Base-by-base conservation (phyloP, 2,888 invertebrate genomes). In the Trachelus troglodyta region DNA sequence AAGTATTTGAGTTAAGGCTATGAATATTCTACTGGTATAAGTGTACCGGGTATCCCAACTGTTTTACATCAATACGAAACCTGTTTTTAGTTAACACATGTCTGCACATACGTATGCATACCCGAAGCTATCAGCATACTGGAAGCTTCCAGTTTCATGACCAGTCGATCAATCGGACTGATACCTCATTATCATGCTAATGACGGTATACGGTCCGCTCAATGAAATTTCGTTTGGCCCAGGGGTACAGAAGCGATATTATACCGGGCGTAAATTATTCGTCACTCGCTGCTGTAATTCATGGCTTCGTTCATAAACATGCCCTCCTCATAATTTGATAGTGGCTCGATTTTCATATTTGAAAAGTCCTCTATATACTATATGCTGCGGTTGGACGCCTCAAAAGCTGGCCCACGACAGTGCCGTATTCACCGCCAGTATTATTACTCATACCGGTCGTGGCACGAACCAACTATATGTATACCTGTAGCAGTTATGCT, bases 341-440 rank as follows among this genome's bases (percentile, higher is more conserved):
- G 56, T 56, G 56, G 78, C 69, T 84, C 85, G 84, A 85, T 85
- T 85, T 85, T 84, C 85, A 85, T 85, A 85, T 85, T 85, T 85
- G 82, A 84, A 85, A 85, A 85, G 85, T 83, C 84, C 84, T 80
- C 80, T 84, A 56, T 56, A 23, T 23, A 56, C 6, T 23, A 23
- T 9, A 23, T 0, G 56, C 23, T 23, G 56, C 23, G 56, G 56
- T 9, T 56, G 23, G 23, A 56, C 56, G 56, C 56, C 56, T 23
- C 56, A 56, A 23, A 56, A 56, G 56, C 23, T 56, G 56, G 9
- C 2, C 56, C 56, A 23, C 23, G 23, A 56, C 56, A 15, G 23
- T 15, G 23, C 56, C 0, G 23, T 9, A 56, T 56, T 56, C 56
- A 6, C 56, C 56, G 23, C 23, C 23, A 56, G 23, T 23, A 56